These are phyloP conservation scores for Hydropotes inermis DNA, from an alignment of 2,113 vertebrate species.

Conservation along the genomic window DNA sequence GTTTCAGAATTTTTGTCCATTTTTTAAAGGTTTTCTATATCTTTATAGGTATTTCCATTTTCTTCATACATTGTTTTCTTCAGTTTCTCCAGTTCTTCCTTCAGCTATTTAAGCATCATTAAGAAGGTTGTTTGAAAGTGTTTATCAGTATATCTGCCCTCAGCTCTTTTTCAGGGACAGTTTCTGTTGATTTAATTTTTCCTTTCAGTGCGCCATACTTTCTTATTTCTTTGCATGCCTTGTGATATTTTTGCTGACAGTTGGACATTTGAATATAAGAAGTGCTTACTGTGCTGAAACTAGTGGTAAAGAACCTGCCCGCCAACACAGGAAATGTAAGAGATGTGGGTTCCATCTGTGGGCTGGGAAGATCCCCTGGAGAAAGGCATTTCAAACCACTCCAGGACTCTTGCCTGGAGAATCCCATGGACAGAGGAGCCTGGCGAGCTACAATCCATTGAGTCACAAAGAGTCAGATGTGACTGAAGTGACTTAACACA, in stretches of 20 bases:
- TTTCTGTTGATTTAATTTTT: not conserved
- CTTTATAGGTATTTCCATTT: not conserved
- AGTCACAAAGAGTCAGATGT: not conserved
- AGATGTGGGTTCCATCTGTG: not conserved
- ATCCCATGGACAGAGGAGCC: not conserved
- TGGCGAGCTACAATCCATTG: not conserved
- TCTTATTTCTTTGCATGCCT: not conserved
- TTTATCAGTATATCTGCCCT: not conserved
- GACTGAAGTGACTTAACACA: not conserved
- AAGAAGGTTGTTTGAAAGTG: not conserved
- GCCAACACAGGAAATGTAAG: not conserved
- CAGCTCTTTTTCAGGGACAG: not conserved
- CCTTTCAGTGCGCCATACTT: not conserved
- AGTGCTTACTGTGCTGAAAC: not conserved
- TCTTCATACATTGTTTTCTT: not conserved
- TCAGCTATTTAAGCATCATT: not conserved
- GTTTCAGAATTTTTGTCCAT: not conserved
- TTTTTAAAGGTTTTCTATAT: not conserved
- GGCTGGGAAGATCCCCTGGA: not conserved
- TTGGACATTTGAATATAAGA: not conserved
- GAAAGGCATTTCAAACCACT: not conserved
- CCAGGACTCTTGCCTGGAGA: not conserved
- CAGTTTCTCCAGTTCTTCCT: not conserved
- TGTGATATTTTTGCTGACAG: not conserved
- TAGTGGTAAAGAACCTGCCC: not conserved